These are phyloP conservation scores for Heterocephalus glaber DNA, from an alignment of 2,113 vertebrate genomes.

Conservation along the genomic window DNA sequence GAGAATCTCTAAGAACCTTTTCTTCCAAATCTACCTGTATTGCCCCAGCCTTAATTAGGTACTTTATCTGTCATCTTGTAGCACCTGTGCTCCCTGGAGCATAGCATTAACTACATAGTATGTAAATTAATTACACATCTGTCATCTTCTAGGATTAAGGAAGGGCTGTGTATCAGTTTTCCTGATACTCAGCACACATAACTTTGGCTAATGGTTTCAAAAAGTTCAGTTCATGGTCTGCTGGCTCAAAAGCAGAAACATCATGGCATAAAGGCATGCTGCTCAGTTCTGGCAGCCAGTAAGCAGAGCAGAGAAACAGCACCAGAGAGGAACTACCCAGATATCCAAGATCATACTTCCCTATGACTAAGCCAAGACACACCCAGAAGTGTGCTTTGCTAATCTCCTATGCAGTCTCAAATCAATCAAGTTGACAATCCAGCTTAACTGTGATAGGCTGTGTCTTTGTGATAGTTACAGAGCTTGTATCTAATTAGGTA, in stretches of 20 bases:
- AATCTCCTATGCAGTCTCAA: neutral
- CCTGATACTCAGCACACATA: too few species aligned
- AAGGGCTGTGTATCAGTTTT: too few species aligned
- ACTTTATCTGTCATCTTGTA: neutral
- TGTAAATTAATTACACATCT: neutral
- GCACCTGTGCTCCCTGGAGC: neutral
- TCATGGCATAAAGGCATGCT: too few species aligned
- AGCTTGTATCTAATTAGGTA: neutral
- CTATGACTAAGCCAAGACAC: neutral
- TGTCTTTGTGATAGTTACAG: neutral
- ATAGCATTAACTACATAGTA: neutral
- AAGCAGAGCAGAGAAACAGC: too few species aligned
- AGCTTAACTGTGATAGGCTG: neutral
- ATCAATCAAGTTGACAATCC: neutral
- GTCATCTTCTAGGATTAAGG: neutral
- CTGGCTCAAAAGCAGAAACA: too few species aligned
- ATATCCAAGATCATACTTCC: neutral
- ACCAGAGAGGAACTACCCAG: too few species aligned
- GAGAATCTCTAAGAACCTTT: conserved; percentile 1
- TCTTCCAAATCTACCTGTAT: neutral
- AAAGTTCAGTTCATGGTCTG: too few species aligned
- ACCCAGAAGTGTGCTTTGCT: neutral
- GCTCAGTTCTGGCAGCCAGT: too few species aligned
- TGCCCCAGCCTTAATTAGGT: neutral
- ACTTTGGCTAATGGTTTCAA: too few species aligned